Percentiles rank a stretch among this genome's conserved stretches.
phyloP scores from a whole-genome alignment of 2,797 vertebrate species.

The Acipenser ruthenus region DNA sequence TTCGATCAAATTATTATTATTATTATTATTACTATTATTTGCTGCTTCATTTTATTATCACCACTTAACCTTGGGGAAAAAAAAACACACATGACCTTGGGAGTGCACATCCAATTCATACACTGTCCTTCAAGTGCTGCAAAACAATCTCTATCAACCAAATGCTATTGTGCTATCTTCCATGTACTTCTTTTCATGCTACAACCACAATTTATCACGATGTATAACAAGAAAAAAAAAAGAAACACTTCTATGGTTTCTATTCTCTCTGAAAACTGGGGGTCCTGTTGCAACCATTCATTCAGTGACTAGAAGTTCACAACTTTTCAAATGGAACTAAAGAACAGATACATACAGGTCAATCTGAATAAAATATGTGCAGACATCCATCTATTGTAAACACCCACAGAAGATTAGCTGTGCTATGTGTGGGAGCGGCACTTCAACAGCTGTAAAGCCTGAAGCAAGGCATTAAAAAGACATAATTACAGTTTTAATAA shows the following conservation, averaged over 20 bases:
- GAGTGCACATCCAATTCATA: constrained; percentile 15
- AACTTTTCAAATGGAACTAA: too few species aligned
- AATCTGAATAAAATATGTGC: too few species aligned
- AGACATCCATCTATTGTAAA: constrained; percentile 2
- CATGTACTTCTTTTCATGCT: constrained; percentile 34
- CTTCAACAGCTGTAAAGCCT: constrained; percentile 25
- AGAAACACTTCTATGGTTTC: constrained; percentile 23
- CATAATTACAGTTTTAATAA: constrained; percentile 7
- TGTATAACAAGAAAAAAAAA: constrained; percentile 36
- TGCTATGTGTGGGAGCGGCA: constrained; percentile 19
- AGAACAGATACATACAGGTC: too few species aligned
- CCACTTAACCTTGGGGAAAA: neutral
- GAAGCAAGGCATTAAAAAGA: constrained; percentile 21
- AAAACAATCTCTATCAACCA: constrained; percentile 24
- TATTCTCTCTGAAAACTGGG: constrained; percentile 26
- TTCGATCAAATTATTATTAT: neutral
- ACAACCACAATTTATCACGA: constrained; percentile 36
- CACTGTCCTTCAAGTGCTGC: constrained; percentile 24
- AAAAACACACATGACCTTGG: constrained; percentile 18
- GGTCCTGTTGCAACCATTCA: constrained; percentile 33
- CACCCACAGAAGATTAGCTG: neutral
- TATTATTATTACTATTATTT: neutral
- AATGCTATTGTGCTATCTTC: constrained; percentile 30
- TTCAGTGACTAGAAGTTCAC: constrained; percentile 27
- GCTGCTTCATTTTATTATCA: neutral